Percentiles rank a stretch among this genome's conserved stretches.
phyloP scores from a whole-genome alignment of 2,113 vertebrate species.

The Siniperca chuatsi region DNA sequence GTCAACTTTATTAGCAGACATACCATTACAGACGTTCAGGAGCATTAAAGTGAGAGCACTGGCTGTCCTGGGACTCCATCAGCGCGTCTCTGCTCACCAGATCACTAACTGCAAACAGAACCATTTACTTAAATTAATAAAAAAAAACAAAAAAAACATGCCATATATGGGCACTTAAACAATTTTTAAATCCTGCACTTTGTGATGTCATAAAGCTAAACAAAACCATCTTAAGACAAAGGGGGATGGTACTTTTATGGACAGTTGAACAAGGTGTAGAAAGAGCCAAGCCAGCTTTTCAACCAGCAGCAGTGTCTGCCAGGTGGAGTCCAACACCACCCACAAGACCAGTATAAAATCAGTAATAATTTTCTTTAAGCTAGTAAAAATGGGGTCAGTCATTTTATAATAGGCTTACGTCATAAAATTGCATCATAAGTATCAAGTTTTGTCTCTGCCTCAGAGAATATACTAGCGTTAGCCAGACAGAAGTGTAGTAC shows the following conservation, averaged over 20 bases:
- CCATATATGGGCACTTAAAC: background rate
- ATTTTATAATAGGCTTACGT: too few relatives aligned
- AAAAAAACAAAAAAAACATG: background rate
- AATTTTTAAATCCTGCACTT: background rate
- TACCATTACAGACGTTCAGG: background rate
- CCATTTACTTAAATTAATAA: background rate
- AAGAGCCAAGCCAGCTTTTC: background rate
- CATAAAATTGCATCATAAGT: background rate
- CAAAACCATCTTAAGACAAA: background rate
- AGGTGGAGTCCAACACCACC: background rate
- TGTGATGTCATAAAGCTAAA: constrained; percentile 17
- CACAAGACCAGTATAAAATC: background rate
- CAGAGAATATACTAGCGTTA: background rate
- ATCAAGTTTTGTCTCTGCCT: background rate
- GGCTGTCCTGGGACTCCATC: background rate
- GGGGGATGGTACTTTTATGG: constrained; percentile 2
- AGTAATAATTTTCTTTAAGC: background rate
- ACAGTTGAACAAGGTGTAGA: background rate
- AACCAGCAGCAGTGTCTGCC: background rate
- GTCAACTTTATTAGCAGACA: constrained; percentile 42
- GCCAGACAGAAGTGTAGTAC: background rate
- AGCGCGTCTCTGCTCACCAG: background rate
- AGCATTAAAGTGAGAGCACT: constrained; percentile 2
- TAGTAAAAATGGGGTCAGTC: background rate
- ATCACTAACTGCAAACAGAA: constrained; percentile 3